These are phyloP conservation scores for Poeciliopsis prolifica DNA, from an alignment of 2,113 vertebrate species.

Conservation along the genomic window DNA sequence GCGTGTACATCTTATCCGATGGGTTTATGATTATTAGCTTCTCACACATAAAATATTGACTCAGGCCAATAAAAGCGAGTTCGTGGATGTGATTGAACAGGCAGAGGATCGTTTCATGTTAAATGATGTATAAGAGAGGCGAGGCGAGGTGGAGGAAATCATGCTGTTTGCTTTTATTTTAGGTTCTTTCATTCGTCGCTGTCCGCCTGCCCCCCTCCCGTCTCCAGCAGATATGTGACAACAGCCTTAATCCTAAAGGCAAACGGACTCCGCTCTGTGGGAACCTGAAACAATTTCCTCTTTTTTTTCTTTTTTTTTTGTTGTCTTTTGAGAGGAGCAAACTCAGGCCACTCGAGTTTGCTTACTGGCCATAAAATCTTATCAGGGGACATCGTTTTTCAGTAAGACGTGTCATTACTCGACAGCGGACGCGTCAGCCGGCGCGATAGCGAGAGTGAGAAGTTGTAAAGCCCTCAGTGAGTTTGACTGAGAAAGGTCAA, in stretches of 20 bases:
- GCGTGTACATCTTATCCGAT: conserved; percentile 58
- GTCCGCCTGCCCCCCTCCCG: conserved; percentile 63
- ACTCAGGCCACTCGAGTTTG: conserved; percentile 82
- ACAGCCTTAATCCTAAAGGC: conserved; percentile 83
- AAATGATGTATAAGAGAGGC: conserved; percentile 3
- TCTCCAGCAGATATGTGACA: conserved; percentile 78
- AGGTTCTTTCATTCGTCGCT: conserved; percentile 49
- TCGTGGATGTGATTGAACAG: conserved; percentile 49
- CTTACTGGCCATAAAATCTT: conserved; percentile 92
- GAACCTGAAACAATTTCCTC: conserved; percentile 88
- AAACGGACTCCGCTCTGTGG: conserved; percentile 84
- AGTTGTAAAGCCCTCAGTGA: conserved; percentile 81
- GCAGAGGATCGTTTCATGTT: conserved; percentile 42
- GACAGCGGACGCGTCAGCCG: conserved; percentile 81
- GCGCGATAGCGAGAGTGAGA: conserved; percentile 80
- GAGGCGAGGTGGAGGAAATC: conserved; percentile 30
- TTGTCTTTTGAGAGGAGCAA: conserved; percentile 37
- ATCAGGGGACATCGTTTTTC: conserved; percentile 84
- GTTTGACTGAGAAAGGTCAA: conserved; percentile 78
- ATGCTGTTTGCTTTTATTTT: conserved; percentile 68
- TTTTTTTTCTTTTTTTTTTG: conserved; percentile 70
- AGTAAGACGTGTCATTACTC: conserved; percentile 81
- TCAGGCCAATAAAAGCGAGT: conserved; percentile 64
- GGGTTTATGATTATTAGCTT: conserved; percentile 68
- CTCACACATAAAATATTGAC: conserved; percentile 49